Conservation (phyloP, 2,888 invertebrate species). For the Linnaemya vulpina region DNA sequence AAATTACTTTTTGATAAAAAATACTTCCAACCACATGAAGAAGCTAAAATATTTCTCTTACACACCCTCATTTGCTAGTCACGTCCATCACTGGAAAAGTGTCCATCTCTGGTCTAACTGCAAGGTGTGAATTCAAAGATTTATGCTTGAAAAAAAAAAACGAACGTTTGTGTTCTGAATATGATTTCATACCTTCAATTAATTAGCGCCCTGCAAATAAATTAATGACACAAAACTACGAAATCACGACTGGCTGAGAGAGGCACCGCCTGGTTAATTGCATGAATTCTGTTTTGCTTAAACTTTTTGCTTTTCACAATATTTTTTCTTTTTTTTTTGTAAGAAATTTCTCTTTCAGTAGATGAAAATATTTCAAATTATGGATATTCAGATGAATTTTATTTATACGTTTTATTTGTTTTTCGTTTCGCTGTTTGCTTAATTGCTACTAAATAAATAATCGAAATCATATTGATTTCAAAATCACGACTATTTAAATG, state of each 20-base stretch:
- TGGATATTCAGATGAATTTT: background rate
- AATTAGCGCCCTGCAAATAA: conserved; percentile 72
- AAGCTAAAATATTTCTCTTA: too few species aligned
- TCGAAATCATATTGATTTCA: background rate
- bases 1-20: too few species aligned
- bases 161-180: background rate
- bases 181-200: conserved; percentile 60
- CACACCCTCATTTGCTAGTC: background rate
- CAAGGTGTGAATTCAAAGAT: background rate
- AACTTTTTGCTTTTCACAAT: background rate
- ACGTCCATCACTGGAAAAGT: background rate
- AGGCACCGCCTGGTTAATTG: background rate
- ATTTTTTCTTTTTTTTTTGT: background rate
- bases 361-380: background rate
- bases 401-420: background rate
- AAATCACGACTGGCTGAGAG: conserved; percentile 59
- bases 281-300: background rate
- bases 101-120: background rate
- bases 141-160: background rate
- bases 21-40: too few species aligned
- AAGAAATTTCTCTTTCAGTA: background rate
- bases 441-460: background rate
- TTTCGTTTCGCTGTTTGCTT: background rate
- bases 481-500: background rate
- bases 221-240: conserved; percentile 74